A percentile compares a stretch with the other conserved stretches of the same genome.
These are phyloP conservation scores for Slavum lentiscoides DNA, from an alignment of 2,888 invertebrate genomes.

Conservation along the genomic window DNA sequence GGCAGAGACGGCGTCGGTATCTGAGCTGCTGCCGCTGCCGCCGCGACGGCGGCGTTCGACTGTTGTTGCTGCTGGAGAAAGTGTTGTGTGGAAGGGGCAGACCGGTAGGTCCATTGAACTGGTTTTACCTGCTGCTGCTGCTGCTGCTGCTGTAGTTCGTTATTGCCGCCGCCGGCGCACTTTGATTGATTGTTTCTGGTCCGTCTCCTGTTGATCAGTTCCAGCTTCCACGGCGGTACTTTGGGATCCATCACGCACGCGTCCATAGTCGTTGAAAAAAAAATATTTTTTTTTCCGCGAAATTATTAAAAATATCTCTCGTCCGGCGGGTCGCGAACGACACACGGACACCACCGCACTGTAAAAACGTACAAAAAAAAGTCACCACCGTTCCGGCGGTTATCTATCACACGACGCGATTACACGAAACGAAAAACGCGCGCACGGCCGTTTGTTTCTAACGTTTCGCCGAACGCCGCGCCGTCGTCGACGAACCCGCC, in stretches of 20 bases:
- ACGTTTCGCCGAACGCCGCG: background rate
- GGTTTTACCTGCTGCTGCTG: slow-evolving; percentile 57
- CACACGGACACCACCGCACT: background rate
- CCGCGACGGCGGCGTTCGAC: slow-evolving; percentile 36
- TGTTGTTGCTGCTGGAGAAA: slow-evolving; percentile 41
- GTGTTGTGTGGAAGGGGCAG: slow-evolving; percentile 38
- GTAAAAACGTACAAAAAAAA: background rate
- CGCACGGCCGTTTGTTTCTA: background rate
- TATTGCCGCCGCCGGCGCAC: slow-evolving; percentile 56
- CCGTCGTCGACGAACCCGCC: background rate
- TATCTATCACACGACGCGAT: background rate
- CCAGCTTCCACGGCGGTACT: slow-evolving; percentile 79
- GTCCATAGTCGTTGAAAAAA: slow-evolving; percentile 15
- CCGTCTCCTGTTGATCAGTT: slow-evolving; percentile 75
- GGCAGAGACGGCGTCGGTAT: background rate
- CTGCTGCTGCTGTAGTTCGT: slow-evolving; percentile 56
- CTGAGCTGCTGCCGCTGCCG: slow-evolving; percentile 1
- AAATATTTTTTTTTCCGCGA: no score
- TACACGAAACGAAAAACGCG: background rate
- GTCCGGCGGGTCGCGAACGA: background rate
- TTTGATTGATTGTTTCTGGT: slow-evolving; percentile 58
- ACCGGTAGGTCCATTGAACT: slow-evolving; percentile 56
- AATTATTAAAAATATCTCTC: background rate
- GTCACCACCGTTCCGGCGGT: background rate
- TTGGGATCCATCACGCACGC: slow-evolving; percentile 58